These are phyloP conservation scores for Mystacornis crossleyi DNA, from an alignment of 2,113 vertebrate species.

Conservation along the genomic window DNA sequence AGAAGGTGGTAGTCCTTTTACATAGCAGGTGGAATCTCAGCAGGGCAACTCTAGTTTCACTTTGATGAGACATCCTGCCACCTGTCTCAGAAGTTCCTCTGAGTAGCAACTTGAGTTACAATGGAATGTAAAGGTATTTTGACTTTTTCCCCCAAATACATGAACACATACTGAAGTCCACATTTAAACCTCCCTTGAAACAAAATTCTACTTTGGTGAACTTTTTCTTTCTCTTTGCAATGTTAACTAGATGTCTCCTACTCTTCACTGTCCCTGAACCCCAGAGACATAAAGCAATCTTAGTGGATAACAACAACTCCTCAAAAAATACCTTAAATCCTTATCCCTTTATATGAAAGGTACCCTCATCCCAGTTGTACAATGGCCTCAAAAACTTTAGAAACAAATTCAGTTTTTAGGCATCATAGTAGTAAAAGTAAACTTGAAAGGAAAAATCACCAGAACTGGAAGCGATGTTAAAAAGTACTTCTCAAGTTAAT, in stretches of 20 bases:
- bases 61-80: conserved; percentile 13
- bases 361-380: neutral
- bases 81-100: conserved; percentile 15
- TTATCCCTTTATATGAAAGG: neutral
- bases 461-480: neutral
- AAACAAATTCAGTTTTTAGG: neutral
- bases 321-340: neutral
- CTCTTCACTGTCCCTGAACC: neutral
- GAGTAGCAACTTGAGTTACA: neutral
- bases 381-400: neutral
- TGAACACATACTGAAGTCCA: neutral
- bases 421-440: neutral
- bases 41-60: neutral
- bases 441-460: neutral
- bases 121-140: neutral
- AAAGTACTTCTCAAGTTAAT: neutral
- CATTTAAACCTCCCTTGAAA: neutral
- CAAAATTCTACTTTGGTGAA: neutral
- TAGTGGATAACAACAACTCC: neutral
- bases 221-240: neutral
- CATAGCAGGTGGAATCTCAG: conserved; percentile 39
- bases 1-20: neutral
- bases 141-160: neutral
- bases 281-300: neutral
- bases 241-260: neutral